Evolutionary conservation across 2,113 vertebrate species (phyloP).

Genomic region (Podarcis muralis): DNA sequence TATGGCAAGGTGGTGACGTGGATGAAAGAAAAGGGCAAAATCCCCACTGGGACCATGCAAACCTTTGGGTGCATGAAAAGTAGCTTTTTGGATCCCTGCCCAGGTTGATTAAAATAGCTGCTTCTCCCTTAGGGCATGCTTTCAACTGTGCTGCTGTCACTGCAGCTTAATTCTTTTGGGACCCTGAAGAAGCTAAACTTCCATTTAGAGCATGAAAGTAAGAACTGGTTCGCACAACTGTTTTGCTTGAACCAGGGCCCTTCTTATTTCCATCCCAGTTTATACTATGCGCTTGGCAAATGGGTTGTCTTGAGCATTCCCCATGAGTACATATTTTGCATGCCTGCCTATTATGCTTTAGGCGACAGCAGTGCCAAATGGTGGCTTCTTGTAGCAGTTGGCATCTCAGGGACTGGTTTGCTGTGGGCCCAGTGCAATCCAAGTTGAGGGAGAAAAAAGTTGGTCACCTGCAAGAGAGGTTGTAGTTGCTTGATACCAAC

Average conservation of each 20-base stretch:
- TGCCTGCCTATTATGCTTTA: background rate
- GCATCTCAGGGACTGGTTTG: background rate
- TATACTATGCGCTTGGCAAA: background rate
- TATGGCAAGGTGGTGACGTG: too few relatives aligned
- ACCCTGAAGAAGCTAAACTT: background rate
- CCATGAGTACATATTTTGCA: background rate
- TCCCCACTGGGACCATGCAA: background rate
- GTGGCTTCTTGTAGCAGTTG: background rate
- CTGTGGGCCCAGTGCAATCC: background rate
- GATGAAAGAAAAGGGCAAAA: background rate
- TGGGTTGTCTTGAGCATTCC: background rate
- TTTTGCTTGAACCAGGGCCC: background rate
- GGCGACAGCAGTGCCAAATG: background rate
- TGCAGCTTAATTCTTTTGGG: background rate
- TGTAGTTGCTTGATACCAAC: background rate
- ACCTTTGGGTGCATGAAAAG: background rate
- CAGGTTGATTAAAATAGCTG: conserved; percentile 4
- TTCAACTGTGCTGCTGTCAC: background rate
- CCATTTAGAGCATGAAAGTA: background rate
- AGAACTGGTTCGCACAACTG: background rate
- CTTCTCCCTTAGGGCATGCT: background rate
- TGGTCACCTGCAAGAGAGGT: background rate
- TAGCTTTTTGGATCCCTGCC: background rate
- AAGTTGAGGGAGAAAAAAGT: too few relatives aligned
- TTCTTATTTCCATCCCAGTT: too few relatives aligned